These are phyloP conservation scores for Mythimna impura DNA, from an alignment of 2,888 invertebrate genomes.

Conservation along the genomic window DNA sequence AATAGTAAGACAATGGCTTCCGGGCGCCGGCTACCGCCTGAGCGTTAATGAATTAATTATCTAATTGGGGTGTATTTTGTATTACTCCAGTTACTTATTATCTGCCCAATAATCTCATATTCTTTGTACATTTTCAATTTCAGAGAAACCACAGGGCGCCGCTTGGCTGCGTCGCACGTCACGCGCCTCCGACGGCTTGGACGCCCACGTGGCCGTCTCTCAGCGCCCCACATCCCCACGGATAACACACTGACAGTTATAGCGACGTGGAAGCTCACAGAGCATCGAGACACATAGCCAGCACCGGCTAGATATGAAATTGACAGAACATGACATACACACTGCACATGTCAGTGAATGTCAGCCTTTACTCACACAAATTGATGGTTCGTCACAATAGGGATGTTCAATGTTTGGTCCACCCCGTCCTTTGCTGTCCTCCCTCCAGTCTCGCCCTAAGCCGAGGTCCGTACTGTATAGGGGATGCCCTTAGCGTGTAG, in stretches of 20 bases:
- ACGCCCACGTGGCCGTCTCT: conserved; percentile 93
- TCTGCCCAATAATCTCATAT: background rate
- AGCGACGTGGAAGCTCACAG: conserved; percentile 1
- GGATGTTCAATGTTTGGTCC: no score
- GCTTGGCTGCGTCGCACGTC: conserved; percentile 94
- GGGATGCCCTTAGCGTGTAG: no score
- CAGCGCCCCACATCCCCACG: conserved; percentile 83
- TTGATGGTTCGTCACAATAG: background rate
- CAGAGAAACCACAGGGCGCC: conserved; percentile 70
- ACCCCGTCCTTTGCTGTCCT: no score
- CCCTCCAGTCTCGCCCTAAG: no score
- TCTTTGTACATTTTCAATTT: background rate
- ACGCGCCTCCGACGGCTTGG: conserved; percentile 93
- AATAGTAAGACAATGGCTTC: no score
- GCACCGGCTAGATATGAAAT: background rate
- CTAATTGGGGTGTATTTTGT: no score
- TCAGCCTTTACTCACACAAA: background rate
- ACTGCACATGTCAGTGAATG: background rate
- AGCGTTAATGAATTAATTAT: no score
- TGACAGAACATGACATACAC: background rate
- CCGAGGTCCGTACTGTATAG: no score
- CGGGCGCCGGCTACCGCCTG: no score
- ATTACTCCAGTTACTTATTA: no score
- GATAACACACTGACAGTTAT: conserved; percentile 67
- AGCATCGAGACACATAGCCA: background rate